Evolutionary conservation across 2,888 invertebrate genomes (phyloP).

Genomic region (Melieria picta): DNA sequence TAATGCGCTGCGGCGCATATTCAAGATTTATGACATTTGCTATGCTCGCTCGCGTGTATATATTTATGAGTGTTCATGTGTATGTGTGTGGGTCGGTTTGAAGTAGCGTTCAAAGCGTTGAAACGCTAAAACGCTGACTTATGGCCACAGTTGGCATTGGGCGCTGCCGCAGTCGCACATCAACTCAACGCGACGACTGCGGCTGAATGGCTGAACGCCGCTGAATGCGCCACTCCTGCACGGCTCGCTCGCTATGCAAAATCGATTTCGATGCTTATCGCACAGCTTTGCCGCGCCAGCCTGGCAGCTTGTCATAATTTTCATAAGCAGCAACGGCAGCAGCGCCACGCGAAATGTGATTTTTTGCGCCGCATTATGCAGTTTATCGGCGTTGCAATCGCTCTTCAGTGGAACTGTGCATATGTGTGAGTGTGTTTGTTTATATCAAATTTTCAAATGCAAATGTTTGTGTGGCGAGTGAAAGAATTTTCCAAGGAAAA

Average conservation of each 20-base stretch:
- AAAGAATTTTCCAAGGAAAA: too few relatives aligned
- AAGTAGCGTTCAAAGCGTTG: neutral
- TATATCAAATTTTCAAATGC: too few relatives aligned
- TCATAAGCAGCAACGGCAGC: neutral
- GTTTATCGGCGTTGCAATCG: slow-evolving; percentile 21
- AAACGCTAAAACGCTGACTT: slow-evolving; percentile 14
- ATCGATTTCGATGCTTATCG: slow-evolving; percentile 59
- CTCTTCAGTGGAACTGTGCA: neutral
- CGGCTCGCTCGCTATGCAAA: slow-evolving; percentile 41
- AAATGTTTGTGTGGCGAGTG: too few relatives aligned
- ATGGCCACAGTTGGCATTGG: slow-evolving; percentile 21
- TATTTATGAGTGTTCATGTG: too few relatives aligned
- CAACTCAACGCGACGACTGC: neutral
- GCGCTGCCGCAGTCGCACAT: slow-evolving; percentile 11
- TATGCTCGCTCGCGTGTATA: too few relatives aligned
- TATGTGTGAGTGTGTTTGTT: neutral
- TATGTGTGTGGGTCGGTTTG: too few relatives aligned
- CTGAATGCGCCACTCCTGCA: too few relatives aligned
- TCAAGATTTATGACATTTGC: too few relatives aligned
- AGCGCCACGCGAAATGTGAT: slow-evolving; percentile 6
- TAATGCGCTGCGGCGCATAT: too few relatives aligned
- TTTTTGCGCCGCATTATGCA: slow-evolving; percentile 1
- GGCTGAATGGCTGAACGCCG: neutral
- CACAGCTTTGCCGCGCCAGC: slow-evolving; percentile 19
- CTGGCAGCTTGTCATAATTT: slow-evolving; percentile 23